These are phyloP conservation scores for Baronia brevicornis DNA, from an alignment of 2,888 invertebrate species.

Conservation along the genomic window DNA sequence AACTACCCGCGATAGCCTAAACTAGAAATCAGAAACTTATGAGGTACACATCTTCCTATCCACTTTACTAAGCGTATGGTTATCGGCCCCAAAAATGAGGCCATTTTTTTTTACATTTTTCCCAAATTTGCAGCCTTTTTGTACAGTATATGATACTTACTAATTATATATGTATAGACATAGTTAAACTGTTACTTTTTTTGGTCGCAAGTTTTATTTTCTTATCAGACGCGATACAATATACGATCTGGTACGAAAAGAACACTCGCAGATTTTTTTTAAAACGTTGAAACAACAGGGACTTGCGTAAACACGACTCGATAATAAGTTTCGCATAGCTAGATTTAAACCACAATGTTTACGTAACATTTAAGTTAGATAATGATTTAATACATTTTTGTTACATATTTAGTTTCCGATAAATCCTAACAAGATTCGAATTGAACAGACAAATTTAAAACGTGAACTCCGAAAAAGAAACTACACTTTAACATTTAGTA, in stretches of 20 bases:
- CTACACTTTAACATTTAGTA: conserved; percentile 35
- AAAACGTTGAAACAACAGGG: conserved; percentile 49
- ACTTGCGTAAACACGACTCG: conserved; percentile 47
- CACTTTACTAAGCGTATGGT: conserved; percentile 72
- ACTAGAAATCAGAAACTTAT: conserved; percentile 60
- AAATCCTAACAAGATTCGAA: conserved; percentile 21
- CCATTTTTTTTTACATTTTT: conserved; percentile 67
- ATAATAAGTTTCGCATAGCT: conserved; percentile 50
- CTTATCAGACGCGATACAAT: conserved; percentile 22
- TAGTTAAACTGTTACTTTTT: conserved; percentile 65
- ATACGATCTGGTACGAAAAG: conserved; percentile 33
- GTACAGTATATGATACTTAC: conserved; percentile 73
- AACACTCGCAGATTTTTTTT: conserved; percentile 41
- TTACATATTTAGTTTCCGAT: conserved; percentile 35
- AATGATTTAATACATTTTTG: conserved; percentile 45
- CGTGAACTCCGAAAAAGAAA: conserved; percentile 43
- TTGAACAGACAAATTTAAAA: conserved; percentile 23
- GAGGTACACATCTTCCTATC: conserved; percentile 61
- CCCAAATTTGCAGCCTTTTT: conserved; percentile 66
- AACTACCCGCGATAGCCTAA: conserved; percentile 36
- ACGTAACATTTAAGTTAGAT: conserved; percentile 48
- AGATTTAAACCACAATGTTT: conserved; percentile 44
- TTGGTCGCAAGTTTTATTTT: conserved; percentile 40
- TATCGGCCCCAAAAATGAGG: conserved; percentile 60
- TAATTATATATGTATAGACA: conserved; percentile 68